Base-by-base conservation (phyloP, 2,888 invertebrate species). In the Drosophila bunnanda region DNA sequence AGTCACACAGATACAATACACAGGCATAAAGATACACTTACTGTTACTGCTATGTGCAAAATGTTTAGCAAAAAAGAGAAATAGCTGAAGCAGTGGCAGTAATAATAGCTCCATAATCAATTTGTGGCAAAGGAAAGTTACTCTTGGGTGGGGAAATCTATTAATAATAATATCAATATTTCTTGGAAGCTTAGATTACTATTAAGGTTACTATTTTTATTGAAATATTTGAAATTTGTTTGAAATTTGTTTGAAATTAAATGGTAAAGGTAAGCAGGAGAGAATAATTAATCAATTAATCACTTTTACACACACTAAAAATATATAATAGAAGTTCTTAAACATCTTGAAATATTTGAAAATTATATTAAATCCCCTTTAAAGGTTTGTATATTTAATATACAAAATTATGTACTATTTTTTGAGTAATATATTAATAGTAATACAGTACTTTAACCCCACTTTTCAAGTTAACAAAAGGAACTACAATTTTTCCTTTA, bases 21-120 rank as follows among this genome's bases (percentile, higher is more conserved):
- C 46, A 8, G 1, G 20, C 13, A 71, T 59, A 17, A 1, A 36
- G 41, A 41, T 34, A 52, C 70, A 81, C 79, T 84, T 72, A 84
- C 85, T 65, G 68, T 65, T 56, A 53, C 53, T 7, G 53, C 34
- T 66, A 72, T 65, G 77, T 59, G 77, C 79, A 54, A 78, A 82
- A 77, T 61, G 52, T 36, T 56, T 34, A 52, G 62, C 50, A 32
- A 12, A 43, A 41, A 44, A 12, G 34, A 25, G 36, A 20, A 28
- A 25, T 25, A n/a, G 46, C 46, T 10, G 28, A 52, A 52, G 34
- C 32, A 52, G 50, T 34, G 34, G 50, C 50, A 34, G 32, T 34
- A 22, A 52, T 52, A 50, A 50, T 22, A 32, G 56, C 20, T 32
- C n/a, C 56, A 12, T 55, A 56, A 38, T 25, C 13, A 15, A 57